A percentile compares a stretch with the other conserved stretches of the same genome.
Conservation (phyloP, 2,797 vertebrate genomes). For the Pithecia hirsuta region DNA sequence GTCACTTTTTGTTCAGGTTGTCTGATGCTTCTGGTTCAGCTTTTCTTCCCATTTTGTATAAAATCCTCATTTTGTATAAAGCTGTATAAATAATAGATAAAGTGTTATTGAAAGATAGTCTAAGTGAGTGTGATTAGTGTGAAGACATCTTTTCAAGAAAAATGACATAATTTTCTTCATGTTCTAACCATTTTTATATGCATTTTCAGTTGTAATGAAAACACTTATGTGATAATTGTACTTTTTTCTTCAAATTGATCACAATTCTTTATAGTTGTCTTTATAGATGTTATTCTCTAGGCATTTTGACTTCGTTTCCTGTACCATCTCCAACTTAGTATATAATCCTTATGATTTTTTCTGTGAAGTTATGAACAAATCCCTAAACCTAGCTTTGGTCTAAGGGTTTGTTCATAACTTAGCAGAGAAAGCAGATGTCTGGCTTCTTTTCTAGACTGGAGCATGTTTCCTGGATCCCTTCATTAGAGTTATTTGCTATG, state of each 20-base stretch:
- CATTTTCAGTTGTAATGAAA: slow-evolving; percentile 1
- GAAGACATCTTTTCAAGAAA: background rate
- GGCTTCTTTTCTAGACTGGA: background rate
- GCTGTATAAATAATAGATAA: background rate
- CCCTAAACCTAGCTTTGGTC: background rate
- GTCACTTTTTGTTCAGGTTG: slow-evolving; percentile 5
- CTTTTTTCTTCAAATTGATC: background rate
- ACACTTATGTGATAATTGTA: background rate
- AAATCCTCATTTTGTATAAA: background rate
- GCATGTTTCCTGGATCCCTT: background rate
- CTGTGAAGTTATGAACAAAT: background rate
- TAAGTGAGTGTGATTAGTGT: background rate
- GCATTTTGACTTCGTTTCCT: background rate
- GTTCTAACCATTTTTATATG: background rate
- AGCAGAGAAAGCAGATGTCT: background rate
- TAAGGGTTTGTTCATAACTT: no score
- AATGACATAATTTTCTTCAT: background rate
- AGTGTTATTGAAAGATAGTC: background rate
- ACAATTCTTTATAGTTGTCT: background rate
- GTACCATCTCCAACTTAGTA: background rate
- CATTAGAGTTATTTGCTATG: background rate
- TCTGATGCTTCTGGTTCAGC: background rate
- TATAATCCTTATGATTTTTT: background rate
- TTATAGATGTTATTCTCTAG: background rate
- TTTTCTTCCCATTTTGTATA: slow-evolving; percentile 40